Base-by-base conservation (phyloP, 1,140 invertebrate species). In the Euura lappo region DNA sequence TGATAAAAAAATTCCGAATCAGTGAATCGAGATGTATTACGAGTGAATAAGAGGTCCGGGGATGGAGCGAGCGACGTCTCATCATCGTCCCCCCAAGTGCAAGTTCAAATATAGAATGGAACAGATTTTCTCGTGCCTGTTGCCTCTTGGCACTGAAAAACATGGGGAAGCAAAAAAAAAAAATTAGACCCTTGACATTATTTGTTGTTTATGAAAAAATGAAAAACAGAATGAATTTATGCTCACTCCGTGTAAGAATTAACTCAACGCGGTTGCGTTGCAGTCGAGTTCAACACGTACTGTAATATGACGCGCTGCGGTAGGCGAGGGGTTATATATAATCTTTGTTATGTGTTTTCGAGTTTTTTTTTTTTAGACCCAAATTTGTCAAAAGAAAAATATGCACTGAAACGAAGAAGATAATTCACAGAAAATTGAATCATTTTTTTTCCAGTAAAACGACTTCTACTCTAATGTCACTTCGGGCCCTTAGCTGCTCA, bases 41-140 rank as follows among this genome's bases (percentile, higher is more conserved):
- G 28, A 28, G 28, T 28, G 28, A 28, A 28, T 28, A 28, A 28
- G 28, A 28, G 28, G 28, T 28, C 28, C 28, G 28, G 28, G 28
- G 28, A 28, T 28, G 28, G 28, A 28, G 28, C 28, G 28, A 28
- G 28, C 28, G 28, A 28, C 28, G 28, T 28, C 28, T 28, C 28
- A 28, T 28, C 28, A 51, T 51, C 47, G 47, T 51, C 47, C 7
- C 11, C 47, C 47, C 47, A 51, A 51, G 47, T 51, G 47, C 47
- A 51, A 51, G 47, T 51, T 51, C 47, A 51, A 51, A 51, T 51
- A 51, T 51, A 51, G 47, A 51, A 51, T 51, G 47, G 47, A 51
- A 51, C 47, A 51, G 47, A 51, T 51, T 51, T 51, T 51, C 47
- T 51, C 47, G 47, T 51, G 47, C 47, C 47, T 51, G 47, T 51